Conservation (phyloP, 2,888 invertebrate species). For the Odontothrips loti region DNA sequence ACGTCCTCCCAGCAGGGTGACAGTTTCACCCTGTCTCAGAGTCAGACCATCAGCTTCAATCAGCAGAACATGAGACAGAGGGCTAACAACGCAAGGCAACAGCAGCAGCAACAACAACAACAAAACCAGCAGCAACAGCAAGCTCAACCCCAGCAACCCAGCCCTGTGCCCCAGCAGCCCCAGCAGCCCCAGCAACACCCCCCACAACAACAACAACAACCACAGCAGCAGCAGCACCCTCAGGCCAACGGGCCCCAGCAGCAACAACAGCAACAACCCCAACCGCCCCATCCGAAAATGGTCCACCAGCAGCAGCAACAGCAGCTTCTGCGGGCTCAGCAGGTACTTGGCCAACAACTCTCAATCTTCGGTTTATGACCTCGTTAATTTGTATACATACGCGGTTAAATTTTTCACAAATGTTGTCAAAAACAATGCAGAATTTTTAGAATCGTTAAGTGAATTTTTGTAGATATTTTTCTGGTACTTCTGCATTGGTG, state of each 20-base stretch:
- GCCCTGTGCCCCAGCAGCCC: constrained; percentile 43
- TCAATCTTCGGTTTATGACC: too few species aligned
- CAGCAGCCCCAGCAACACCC: constrained; percentile 38
- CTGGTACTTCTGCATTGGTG: too few species aligned
- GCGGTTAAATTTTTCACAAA: too few species aligned
- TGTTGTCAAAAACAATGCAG: too few species aligned
- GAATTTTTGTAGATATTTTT: too few species aligned
- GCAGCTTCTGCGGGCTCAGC: constrained; percentile 50
- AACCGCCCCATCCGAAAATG: constrained; percentile 64
- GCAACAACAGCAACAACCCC: constrained; percentile 39
- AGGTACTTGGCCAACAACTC: constrained; percentile 41
- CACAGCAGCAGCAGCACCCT: constrained; percentile 35
- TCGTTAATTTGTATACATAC: too few species aligned
- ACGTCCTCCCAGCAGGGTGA: constrained; percentile 41
- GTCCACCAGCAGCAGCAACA: constrained; percentile 58
- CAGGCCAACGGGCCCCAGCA: constrained; percentile 35
- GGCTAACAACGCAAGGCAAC: constrained; percentile 34
- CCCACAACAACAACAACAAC: constrained; percentile 36
- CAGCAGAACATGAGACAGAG: constrained; percentile 62
- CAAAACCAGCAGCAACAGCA: constrained; percentile 41
- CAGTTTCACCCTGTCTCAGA: constrained; percentile 71
- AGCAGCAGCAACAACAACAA: constrained; percentile 35
- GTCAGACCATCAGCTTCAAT: constrained; percentile 80
- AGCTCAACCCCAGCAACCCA: constrained; percentile 47
- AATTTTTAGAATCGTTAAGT: too few species aligned